These are phyloP conservation scores for Rhaphigaster nebulosa DNA, from an alignment of 2,888 invertebrate species.

Conservation along the genomic window DNA sequence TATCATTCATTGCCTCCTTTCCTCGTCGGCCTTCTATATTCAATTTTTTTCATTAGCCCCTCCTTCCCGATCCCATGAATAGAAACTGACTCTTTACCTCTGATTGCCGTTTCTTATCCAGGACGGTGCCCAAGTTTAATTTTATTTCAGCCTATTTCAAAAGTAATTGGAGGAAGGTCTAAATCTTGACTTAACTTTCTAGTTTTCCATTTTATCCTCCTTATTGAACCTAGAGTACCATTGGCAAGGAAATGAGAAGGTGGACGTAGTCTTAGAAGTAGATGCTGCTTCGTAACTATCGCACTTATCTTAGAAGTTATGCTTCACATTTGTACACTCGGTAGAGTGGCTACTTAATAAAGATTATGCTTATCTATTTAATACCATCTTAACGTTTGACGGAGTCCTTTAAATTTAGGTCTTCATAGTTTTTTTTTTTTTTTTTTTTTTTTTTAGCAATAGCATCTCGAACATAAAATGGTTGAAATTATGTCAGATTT, in stretches of 20 bases:
- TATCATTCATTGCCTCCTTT: conserved; percentile 29
- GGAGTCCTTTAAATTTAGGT: background rate
- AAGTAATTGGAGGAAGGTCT: background rate
- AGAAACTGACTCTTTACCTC: conserved; percentile 49
- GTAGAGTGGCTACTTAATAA: background rate
- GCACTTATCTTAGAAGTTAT: background rate
- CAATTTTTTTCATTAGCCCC: conserved; percentile 23
- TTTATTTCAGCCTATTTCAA: conserved; percentile 24
- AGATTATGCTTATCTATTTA: background rate
- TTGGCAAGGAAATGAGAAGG: background rate
- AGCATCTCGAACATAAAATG: background rate
- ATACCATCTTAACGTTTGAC: background rate
- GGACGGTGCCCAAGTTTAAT: background rate
- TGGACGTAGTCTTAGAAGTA: background rate
- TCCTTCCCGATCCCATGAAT: conserved; percentile 37
- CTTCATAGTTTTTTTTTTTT: background rate
- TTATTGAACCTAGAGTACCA: background rate
- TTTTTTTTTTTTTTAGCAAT: no score
- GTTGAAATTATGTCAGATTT: background rate
- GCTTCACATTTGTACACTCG: background rate
- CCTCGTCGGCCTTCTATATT: background rate
- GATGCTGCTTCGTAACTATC: background rate
- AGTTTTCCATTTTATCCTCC: conserved; percentile 15
- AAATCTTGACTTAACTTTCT: background rate
- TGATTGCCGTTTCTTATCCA: conserved; percentile 12